These are phyloP conservation scores for Myopa testacea DNA, from an alignment of 2,888 invertebrate species.

Conservation along the genomic window DNA sequence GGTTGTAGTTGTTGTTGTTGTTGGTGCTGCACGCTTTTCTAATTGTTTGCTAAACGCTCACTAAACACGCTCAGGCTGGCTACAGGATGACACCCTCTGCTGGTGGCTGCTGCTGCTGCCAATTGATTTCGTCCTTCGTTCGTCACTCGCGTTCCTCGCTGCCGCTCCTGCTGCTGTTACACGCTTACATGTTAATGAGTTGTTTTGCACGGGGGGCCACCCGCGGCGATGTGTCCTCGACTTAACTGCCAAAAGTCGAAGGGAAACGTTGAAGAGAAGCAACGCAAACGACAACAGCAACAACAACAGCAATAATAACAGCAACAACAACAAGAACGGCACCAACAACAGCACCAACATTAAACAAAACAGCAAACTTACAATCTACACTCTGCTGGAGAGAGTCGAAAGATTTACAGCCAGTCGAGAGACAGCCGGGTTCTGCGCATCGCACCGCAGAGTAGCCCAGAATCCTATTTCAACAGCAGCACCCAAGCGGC, in stretches of 20 bases:
- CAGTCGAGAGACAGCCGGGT: background rate
- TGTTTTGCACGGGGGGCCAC: conserved; percentile 48
- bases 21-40: conserved; percentile 48
- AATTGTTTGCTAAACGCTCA: conserved; percentile 48
- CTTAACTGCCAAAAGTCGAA: conserved; percentile 50
- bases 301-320: conserved; percentile 18
- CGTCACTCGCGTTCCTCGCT: conserved; percentile 12
- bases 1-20: background rate
- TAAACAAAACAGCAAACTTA: background rate
- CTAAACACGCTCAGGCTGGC: conserved; percentile 40
- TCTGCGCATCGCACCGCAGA: conserved; percentile 12
- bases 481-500: background rate
- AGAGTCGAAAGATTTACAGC: conserved; percentile 18
- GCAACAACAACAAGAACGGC: background rate
- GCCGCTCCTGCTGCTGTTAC: conserved; percentile 17
- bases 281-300: conserved; percentile 29
- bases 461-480: background rate
- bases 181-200: conserved; percentile 49
- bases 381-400: conserved; percentile 21
- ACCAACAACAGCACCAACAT: conserved; percentile 14
- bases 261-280: conserved; percentile 22
- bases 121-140: conserved; percentile 22
- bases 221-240: conserved; percentile 51
- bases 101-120: background rate
- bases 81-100: conserved; percentile 37